Base-by-base conservation (phyloP, 2,888 invertebrate genomes). In the Sinopyrophorus schimmeli region DNA sequence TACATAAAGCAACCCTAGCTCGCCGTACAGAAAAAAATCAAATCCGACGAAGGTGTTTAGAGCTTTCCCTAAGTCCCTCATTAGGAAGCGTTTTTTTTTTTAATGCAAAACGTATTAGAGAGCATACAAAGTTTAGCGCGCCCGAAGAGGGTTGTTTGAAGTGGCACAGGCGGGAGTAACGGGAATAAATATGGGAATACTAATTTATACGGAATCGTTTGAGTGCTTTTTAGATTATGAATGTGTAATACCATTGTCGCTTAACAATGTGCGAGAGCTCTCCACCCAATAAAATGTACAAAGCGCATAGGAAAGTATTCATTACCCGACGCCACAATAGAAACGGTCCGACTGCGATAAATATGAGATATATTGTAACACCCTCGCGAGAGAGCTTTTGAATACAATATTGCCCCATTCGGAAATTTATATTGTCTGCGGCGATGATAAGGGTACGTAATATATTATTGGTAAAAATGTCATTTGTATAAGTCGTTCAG, bases 341-440 rank as follows among this genome's bases (percentile, higher is more conserved):
- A 57, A 57, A 47, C 57, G 63, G 63, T 59, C 62, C 64, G 53
- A 62, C 56, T 58, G 67, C 67, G 67, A 70, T 70, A 69, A 69
- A 70, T 70, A 69, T 67, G 67, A 69, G 68, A 70, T 68, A 68
- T 67, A 67, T 68, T 65, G 64, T 67, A 62, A 59, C 63, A 58
- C 61, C 59, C 60, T 57, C 52, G 47, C 60, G 54, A 54, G 53
- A 56, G 55, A 59, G 57, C 59, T 55, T 55, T 61, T 63, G 67
- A 66, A 68, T 67, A 67, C 66, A 67, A 67, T 68, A 68, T 68
- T 67, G 68, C 66, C 64, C 65, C 66, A 68, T 70, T 70, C 66
- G 63, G 64, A 69, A 71, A 70, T 70, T 70, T 70, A 69, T 70
- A 69, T 69, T 69, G 69, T 70, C 69, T 66, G 70, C 62, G 62